Base-by-base conservation (phyloP, 2,797 vertebrate genomes). In the Melopsittacus undulatus region DNA sequence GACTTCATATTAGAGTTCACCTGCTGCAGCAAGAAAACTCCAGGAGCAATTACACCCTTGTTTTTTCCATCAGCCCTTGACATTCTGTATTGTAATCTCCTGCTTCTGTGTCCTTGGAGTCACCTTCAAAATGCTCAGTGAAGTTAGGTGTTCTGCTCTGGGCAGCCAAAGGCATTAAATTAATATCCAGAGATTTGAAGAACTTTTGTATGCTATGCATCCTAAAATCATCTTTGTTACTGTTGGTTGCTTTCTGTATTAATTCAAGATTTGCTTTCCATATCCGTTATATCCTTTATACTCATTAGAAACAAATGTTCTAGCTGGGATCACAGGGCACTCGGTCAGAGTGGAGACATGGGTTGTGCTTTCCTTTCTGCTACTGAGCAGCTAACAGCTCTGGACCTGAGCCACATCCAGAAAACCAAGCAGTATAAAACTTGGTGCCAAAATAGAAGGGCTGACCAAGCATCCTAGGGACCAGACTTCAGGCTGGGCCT, bases 1-100 rank as follows among this genome's bases (percentile, higher is more conserved):
- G 68, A 84, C 86, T 95, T 96, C 52, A 26, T 92, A 87, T 94
- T 96, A 42, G 75, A 96, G 76, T 95, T 96, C 91, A 95, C 95
- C 93, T 95, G 95, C 90, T 93, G 61, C 75, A 94, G 61, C 72
- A 59, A 92, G 81, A 94, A 92, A 80, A 54, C 78, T 92, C 73
- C 72, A 94, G 94, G 66, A 94, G 88, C 90, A 95, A 87, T 96
- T 95, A 75, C 2, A 3, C 57, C 68, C 77, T 90, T 89, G 68
- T 80, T 96, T 96, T 89, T 82, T 69, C 68, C 78, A 66, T 85
- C 86, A 90, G 84, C 52, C 72, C 57, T 46, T 93, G 90, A 95
- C 79, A 51, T 89, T 87, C 72, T 89, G 15, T 75, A 49, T 40
- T 84, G 59, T 94, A 85, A 85, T 90, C 83, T 92, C 63, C 64